Conservation (phyloP, 1,140 invertebrate genomes). For the Chironomus tepperi region DNA sequence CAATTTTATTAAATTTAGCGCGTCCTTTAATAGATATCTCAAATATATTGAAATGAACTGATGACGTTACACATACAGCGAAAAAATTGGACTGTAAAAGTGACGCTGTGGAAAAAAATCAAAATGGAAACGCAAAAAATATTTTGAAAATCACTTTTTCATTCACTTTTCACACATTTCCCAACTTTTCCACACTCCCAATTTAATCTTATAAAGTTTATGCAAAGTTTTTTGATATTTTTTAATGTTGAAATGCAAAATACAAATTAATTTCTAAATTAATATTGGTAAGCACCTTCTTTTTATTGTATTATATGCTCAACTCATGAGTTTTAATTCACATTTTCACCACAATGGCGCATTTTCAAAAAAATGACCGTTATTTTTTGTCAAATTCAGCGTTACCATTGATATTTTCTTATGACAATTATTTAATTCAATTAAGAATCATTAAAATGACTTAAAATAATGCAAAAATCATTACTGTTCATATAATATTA, state of each 20-base stretch:
- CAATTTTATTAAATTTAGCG: not conserved
- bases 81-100: not conserved
- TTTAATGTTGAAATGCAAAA: slow-evolving; percentile 8
- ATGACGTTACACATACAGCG: slow-evolving; percentile 6
- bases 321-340: not conserved
- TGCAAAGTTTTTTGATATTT: not conserved
- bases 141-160: not conserved
- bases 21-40: not conserved
- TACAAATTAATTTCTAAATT: slow-evolving; percentile 10
- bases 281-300: slow-evolving; percentile 4
- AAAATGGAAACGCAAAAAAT: slow-evolving; percentile 9
- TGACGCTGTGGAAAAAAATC: slow-evolving; percentile 4
- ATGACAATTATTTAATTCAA: too few relatives aligned
- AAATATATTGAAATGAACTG: not conserved
- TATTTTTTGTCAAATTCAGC: not conserved
- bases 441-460: too few relatives aligned
- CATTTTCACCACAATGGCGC: not conserved
- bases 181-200: not conserved
- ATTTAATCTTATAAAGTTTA: not conserved
- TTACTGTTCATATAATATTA: too few relatives aligned
- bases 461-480: too few relatives aligned
- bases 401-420: not conserved
- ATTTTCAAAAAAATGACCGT: not conserved
- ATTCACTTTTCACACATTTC: not conserved
- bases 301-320: not conserved